Evolutionary conservation across 2,797 vertebrate species (phyloP), one percentile per base, ranked within the genome.

Genomic region (Synaphobranchus kaupii): DNA sequence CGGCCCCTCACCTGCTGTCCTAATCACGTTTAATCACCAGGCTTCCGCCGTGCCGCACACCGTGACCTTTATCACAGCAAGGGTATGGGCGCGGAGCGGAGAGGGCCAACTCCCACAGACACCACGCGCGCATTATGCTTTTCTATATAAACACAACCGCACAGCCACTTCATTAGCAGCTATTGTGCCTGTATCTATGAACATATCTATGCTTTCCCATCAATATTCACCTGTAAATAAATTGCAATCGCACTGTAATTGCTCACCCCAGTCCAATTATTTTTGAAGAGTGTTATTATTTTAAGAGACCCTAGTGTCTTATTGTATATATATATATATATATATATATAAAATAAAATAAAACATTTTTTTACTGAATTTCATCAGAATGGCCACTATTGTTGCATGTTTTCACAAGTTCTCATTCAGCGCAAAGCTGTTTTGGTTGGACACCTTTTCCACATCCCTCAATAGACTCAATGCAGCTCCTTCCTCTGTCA

Each of bases 1-100:
- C 25, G 83, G 80, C 86, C 81, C 39, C 13, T 90, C 87, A 87
- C 73, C 82, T 85, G 28, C 86, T 58, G 84, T 78, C 52, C 84
- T 88, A 85, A 85, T 85, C 87, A 58, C 34, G 58, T 44, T 68
- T 85, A 88, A 88, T 54, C 73, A 82, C 50, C 78, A 68, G 44
- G 34, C 76, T 22, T 15, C 34, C 28, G 6, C 78, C 20, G 34
- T 9, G 5, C 31, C 17, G 12, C 8, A 15, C 54, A 22, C 15
- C n/a, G 20, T 20, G 54, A 54, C 87, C 39, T 88, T 84, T 66
- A 85, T n/a, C 48, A 13, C 66, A 68, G 58, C 86, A 63, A 52
- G 80, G 86, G 86, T 52, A 31, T 20, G 20, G 34, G 39, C 34
- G 34, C 73, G 34, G 34, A 3, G 73, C 73, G 13, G 73, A 34